phyloP scores from a whole-genome alignment of 2,113 vertebrate species.

The Mus spicilegus region DNA sequence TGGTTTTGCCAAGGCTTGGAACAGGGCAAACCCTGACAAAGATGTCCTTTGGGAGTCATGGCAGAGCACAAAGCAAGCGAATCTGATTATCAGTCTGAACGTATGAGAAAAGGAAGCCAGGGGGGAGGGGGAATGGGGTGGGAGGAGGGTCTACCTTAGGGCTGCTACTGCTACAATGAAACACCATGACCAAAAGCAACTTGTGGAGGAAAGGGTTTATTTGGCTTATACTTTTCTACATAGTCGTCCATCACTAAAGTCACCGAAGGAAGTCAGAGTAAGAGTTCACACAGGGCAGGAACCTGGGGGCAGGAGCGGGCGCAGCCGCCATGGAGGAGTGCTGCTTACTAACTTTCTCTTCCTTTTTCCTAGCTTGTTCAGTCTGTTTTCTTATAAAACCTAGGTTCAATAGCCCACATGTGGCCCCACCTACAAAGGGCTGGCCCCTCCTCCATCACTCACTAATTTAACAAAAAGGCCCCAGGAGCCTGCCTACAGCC shows the following conservation, averaged over 20 bases:
- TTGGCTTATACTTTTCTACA: background rate
- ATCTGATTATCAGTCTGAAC: background rate
- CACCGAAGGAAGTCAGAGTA: background rate
- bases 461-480: background rate
- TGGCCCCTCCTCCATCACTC: background rate
- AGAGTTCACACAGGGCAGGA: background rate
- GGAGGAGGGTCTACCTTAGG: no score
- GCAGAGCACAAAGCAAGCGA: background rate
- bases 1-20: background rate
- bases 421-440: background rate
- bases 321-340: background rate
- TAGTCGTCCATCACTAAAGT: background rate
- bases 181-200: no score
- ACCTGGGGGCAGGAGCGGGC: background rate
- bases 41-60: accelerated
- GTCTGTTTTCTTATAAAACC: background rate
- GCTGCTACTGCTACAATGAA: background rate
- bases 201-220: background rate
- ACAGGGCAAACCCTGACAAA: background rate
- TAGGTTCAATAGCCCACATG: background rate
- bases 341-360: background rate
- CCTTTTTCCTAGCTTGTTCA: background rate
- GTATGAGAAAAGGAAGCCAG: background rate
- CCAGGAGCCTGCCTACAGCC: no score
- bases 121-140: no score